Evolutionary conservation across 2,888 invertebrate genomes (phyloP), one percentile per base, ranked within the genome.

Genomic region (Drosophila phalerata): DNA sequence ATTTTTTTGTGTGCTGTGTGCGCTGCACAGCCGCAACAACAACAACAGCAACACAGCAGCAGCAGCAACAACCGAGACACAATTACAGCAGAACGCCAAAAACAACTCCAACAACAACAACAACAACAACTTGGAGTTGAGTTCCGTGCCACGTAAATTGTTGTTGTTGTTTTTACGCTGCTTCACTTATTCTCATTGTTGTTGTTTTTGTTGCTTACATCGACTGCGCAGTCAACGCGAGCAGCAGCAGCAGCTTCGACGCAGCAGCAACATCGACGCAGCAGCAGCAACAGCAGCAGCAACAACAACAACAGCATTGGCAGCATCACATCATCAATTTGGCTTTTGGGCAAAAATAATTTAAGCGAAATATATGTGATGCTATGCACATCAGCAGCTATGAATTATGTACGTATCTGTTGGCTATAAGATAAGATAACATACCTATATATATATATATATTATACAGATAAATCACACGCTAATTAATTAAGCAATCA

Each of bases 311-410:
- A 13, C 40, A 58, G 13, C 28, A 45, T 10, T 37, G 38, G 37
- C 61, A 53, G 42, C 67, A 55, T 17, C 69, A 30, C 60, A 34
- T 64, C 74, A 81, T 70, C 83, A 74, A 78, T 79, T 86, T 74
- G 75, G 82, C 81, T 88, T 80, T 81, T 85, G 89, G 90, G 89
- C 87, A 88, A 81, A 88, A 79, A 79, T 88, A 86, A 89, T 87
- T 87, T 89, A 85, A 81, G 73, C 72, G 70, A 83, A 88, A 90
- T 91, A 91, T 73, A 86, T 85, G 88, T 92, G 91, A 91, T 91
- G 91, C 90, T 91, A 91, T 91, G 91, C 91, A 91, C 92, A 92
- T 91, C 91, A 92, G 91, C 91, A 89, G 81, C 91, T 91, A 91
- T 87, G 90, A 91, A 87, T 88, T 90, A 92, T 91, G 91, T 91